phyloP scores from a whole-genome alignment of 2,888 invertebrate species.

The Drosophila gaucha region DNA sequence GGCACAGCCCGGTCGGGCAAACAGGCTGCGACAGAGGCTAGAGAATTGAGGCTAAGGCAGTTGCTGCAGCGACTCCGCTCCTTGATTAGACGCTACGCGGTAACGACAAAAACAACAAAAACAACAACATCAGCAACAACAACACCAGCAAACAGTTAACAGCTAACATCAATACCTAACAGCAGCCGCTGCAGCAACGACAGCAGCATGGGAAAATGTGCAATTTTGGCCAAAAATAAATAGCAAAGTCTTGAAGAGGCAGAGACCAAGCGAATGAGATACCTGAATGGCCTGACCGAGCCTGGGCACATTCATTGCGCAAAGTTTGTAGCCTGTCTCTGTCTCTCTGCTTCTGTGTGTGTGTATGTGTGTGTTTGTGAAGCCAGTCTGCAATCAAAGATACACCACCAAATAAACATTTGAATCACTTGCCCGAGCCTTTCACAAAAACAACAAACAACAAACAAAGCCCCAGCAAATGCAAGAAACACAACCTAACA shows the following conservation, averaged over 20 bases:
- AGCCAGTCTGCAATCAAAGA: slow-evolving; percentile 69
- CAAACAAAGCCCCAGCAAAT: slow-evolving; percentile 13
- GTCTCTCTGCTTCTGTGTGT: not conserved
- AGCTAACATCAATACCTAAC: slow-evolving; percentile 32
- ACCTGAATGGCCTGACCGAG: slow-evolving; percentile 61
- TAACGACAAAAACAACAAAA: slow-evolving; percentile 41
- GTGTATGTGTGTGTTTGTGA: slow-evolving; percentile 11
- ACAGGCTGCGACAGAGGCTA: slow-evolving; percentile 28
- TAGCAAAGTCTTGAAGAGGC: slow-evolving; percentile 66
- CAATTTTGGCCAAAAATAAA: slow-evolving; percentile 80
- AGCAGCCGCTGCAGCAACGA: slow-evolving; percentile 35
- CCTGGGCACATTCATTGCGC: slow-evolving; percentile 74
- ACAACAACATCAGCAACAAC: slow-evolving; percentile 26
- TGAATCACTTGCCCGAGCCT: slow-evolving; percentile 75
- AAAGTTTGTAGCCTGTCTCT: slow-evolving; percentile 57
- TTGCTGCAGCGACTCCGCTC: slow-evolving; percentile 62
- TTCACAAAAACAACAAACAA: slow-evolving; percentile 62
- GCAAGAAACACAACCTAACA: slow-evolving; percentile 15
- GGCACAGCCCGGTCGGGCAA: slow-evolving; percentile 34
- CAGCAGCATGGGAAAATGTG: slow-evolving; percentile 82
- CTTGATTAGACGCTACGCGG: slow-evolving; percentile 73
- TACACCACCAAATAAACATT: slow-evolving; percentile 77
- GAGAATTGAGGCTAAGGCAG: slow-evolving; percentile 25
- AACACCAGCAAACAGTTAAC: slow-evolving; percentile 36
- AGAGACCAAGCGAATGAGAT: slow-evolving; percentile 39